These are phyloP conservation scores for Meiosimyza decipiens DNA, from an alignment of 2,888 invertebrate species.

Conservation along the genomic window DNA sequence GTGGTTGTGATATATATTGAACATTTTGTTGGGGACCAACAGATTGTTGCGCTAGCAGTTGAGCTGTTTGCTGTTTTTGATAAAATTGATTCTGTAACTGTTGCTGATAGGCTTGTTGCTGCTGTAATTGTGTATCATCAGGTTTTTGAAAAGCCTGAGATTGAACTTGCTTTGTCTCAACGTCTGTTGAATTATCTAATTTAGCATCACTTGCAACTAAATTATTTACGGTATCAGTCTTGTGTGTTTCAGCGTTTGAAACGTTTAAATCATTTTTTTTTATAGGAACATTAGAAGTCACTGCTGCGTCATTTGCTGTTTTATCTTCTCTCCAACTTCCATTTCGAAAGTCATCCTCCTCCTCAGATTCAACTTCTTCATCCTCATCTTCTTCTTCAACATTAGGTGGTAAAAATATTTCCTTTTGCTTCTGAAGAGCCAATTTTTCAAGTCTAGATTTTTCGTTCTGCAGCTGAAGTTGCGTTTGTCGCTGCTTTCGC, in stretches of 20 bases:
- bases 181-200: too few relatives aligned
- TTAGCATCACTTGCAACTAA: too few relatives aligned
- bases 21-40: not conserved
- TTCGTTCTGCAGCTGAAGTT: conserved; percentile 73
- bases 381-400: conserved; percentile 64
- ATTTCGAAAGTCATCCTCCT: conserved; percentile 58
- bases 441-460: conserved; percentile 67
- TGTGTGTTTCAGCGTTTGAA: conserved; percentile 1
- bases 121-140: not conserved
- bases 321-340: conserved; percentile 46
- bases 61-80: conserved; percentile 13
- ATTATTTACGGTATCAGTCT: too few relatives aligned
- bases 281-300: conserved; percentile 10
- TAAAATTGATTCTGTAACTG: conserved; percentile 27
- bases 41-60: not conserved
- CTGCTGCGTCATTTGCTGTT: conserved; percentile 17
- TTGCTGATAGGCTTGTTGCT: conserved; percentile 38
- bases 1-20: conserved; percentile 14
- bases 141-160: too few relatives aligned
- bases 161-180: too few relatives aligned
- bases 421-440: conserved; percentile 69
- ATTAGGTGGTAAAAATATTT: conserved; percentile 63
- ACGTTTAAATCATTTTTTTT: conserved; percentile 11
- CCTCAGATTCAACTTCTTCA: conserved; percentile 51
- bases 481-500: conserved; percentile 72